Conservation (phyloP, 2,113 vertebrate genomes). For the Gymnorhina tibicen region DNA sequence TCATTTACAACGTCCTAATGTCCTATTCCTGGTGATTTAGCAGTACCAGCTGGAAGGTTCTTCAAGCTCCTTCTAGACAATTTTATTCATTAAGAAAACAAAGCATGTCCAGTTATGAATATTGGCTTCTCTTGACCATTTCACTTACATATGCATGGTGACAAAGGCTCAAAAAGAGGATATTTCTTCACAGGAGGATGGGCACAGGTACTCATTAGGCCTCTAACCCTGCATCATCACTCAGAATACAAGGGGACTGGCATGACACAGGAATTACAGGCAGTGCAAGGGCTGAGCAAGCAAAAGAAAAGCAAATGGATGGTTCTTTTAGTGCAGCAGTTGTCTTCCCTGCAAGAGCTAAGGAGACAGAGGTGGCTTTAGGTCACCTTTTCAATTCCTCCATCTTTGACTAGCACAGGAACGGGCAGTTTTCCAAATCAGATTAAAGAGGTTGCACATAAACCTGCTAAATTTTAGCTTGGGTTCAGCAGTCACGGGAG, state of each 20-base stretch:
- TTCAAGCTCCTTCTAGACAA: not conserved
- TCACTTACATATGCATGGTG: not conserved
- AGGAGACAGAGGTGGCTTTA: not conserved
- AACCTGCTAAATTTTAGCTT: slow-evolving; percentile 4
- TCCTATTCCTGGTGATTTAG: not conserved
- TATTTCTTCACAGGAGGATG: not conserved
- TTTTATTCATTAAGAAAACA: not conserved
- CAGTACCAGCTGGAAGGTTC: not conserved
- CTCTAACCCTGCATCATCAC: not conserved
- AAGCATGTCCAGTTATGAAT: not conserved
- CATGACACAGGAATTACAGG: not conserved
- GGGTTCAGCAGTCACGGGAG: slow-evolving; percentile 8
- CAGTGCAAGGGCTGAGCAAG: not conserved
- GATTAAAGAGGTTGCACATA: not conserved
- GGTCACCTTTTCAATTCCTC: not conserved
- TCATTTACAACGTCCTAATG: not conserved
- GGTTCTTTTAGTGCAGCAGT: not conserved
- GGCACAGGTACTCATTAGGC: not conserved
- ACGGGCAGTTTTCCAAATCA: slow-evolving; percentile 18
- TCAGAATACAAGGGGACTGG: not conserved
- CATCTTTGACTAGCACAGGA: not conserved
- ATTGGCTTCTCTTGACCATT: not conserved
- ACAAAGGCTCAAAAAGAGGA: not conserved
- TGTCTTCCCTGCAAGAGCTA: not conserved
- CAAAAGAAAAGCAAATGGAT: not conserved